Conservation (phyloP, 2,797 vertebrate genomes). For the Propithecus deckenii region DNA sequence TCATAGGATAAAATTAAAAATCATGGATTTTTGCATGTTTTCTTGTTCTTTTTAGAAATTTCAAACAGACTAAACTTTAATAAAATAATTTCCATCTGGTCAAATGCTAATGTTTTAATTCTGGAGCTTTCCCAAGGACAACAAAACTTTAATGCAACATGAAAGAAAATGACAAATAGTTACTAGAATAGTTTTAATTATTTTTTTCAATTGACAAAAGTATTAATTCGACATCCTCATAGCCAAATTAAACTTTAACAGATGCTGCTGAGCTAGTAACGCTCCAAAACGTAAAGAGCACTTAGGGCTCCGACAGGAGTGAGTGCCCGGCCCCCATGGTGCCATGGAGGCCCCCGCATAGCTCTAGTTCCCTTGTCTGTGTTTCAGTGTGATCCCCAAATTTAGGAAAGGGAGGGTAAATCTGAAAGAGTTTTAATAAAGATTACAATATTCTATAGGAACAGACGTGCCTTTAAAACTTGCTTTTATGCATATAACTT, state of each 20-base stretch:
- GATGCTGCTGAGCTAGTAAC: background rate
- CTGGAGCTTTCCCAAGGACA: constrained; percentile 85
- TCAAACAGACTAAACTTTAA: constrained; percentile 8
- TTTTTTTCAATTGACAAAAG: constrained; percentile 24
- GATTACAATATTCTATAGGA: background rate
- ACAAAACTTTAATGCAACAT: constrained; percentile 88
- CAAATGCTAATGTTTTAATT: constrained; percentile 89
- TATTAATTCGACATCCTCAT: constrained; percentile 9
- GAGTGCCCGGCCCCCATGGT: background rate
- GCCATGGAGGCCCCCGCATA: background rate
- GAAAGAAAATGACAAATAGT: constrained; percentile 79
- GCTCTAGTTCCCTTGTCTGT: constrained; percentile 25
- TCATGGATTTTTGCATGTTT: background rate
- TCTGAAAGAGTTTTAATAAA: background rate
- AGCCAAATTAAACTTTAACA: constrained; percentile 38
- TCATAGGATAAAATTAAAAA: background rate
- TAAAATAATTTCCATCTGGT: constrained; percentile 55
- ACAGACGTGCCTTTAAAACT: background rate
- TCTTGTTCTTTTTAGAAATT: background rate
- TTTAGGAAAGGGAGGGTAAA: background rate
- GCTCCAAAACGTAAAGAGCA: background rate
- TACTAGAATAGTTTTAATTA: constrained; percentile 56
- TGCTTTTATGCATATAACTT: background rate
- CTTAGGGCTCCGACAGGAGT: background rate
- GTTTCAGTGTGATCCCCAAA: background rate